Percentiles rank a stretch among this genome's conserved stretches.
Evolutionary conservation across 2,888 invertebrate genomes (phyloP).

Genomic region (Malthinus seriepunctatus): DNA sequence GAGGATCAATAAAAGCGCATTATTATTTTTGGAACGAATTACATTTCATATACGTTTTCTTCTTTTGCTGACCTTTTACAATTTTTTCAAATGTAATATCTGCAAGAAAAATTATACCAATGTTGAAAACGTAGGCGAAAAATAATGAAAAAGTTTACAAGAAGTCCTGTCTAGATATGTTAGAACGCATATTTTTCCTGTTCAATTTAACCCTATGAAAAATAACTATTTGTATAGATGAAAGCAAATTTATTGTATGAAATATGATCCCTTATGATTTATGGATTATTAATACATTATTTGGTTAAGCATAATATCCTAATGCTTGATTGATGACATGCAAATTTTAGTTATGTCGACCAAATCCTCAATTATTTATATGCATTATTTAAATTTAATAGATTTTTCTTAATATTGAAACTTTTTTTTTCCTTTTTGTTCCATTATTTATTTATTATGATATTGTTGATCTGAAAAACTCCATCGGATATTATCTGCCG

Average conservation of each 20-base stretch:
- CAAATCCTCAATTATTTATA: constrained; percentile 1
- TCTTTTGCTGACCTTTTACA: constrained; percentile 24
- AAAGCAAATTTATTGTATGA: constrained; percentile 28
- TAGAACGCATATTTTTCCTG: constrained; percentile 12
- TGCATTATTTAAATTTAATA: no score
- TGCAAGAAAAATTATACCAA: constrained; percentile 25
- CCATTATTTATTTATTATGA: no score
- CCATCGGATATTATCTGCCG: no score
- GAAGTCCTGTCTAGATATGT: constrained; percentile 3
- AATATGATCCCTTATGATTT: constrained; percentile 26
- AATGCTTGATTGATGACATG: constrained; percentile 25
- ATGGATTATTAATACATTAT: constrained; percentile 27
- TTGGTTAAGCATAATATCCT: constrained; percentile 22
- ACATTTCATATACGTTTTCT: constrained; percentile 22
- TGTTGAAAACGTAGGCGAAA: constrained; percentile 23
- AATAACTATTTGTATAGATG: constrained; percentile 26
- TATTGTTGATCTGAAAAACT: no score
- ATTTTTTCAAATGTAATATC: constrained; percentile 25
- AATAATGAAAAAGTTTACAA: constrained; percentile 15
- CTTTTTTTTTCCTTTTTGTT: no score
- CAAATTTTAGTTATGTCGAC: constrained; percentile 8
- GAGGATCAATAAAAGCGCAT: constrained; percentile 20
- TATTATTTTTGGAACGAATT: constrained; percentile 28
- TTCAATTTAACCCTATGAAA: constrained; percentile 31
- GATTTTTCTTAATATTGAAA: no score